A percentile compares a stretch with the other conserved stretches of the same genome.
Conservation (phyloP, 2,888 invertebrate species). For the Ophioninae sp. region DNA sequence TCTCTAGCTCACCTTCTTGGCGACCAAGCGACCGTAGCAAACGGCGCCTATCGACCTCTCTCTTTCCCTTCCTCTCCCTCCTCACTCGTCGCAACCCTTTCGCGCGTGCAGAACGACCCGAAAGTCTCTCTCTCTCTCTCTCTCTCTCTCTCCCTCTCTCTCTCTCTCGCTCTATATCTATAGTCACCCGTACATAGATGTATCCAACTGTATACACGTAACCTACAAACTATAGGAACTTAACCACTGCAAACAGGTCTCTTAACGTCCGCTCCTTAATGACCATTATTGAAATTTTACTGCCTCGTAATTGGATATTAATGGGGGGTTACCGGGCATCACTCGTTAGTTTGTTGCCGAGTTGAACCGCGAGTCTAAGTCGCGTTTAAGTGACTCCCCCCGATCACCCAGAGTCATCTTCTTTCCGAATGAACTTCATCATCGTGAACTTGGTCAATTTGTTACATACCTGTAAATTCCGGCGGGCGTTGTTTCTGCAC, state of each 20-base stretch:
- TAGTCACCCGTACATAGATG: constrained; percentile 1
- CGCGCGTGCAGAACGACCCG: constrained; percentile 49
- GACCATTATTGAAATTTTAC: constrained; percentile 81
- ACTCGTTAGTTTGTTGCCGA: constrained; percentile 72
- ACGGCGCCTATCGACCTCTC: constrained; percentile 29
- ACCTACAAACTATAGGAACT: constrained; percentile 39
- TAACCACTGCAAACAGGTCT: constrained; percentile 68
- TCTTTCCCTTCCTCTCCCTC: constrained; percentile 31
- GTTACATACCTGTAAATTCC: not conserved
- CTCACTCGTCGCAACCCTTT: constrained; percentile 56
- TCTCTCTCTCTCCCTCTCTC: no score
- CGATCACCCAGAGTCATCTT: constrained; percentile 37
- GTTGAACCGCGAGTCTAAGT: constrained; percentile 63
- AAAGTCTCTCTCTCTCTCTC: no score
- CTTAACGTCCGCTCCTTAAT: constrained; percentile 80
- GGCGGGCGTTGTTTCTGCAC: not conserved
- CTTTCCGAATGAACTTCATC: not conserved
- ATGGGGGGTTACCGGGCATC: constrained; percentile 75
- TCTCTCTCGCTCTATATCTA: no score
- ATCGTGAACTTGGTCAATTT: no score
- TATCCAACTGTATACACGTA: constrained; percentile 19
- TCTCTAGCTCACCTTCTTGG: constrained; percentile 31
- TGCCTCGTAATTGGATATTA: constrained; percentile 80
- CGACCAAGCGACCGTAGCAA: constrained; percentile 25
- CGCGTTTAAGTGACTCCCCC: constrained; percentile 58